These are phyloP conservation scores for Ormyrus pomaceus DNA, from an alignment of 2,888 invertebrate species.

Conservation along the genomic window DNA sequence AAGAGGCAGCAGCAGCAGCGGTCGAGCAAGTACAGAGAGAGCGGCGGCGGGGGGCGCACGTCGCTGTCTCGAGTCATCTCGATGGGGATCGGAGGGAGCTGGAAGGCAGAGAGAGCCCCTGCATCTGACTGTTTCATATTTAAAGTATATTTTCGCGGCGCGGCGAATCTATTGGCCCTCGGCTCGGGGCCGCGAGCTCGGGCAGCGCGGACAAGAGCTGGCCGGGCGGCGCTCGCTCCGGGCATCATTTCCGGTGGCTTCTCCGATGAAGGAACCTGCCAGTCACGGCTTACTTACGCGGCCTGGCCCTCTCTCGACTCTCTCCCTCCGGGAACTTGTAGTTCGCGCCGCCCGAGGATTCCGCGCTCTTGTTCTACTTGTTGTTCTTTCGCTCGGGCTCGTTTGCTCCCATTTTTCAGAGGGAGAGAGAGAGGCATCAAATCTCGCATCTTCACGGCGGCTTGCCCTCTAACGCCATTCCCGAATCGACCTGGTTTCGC, in stretches of 20 bases:
- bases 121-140: conserved; percentile 75
- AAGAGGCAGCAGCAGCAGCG: background rate
- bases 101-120: conserved; percentile 53
- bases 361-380: background rate
- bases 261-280: conserved; percentile 74
- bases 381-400: conserved; percentile 5
- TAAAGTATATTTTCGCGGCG: conserved; percentile 70
- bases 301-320: background rate
- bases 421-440: conserved; percentile 1
- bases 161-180: conserved; percentile 67
- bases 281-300: conserved; percentile 63
- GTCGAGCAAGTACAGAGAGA: background rate
- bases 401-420: background rate
- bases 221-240: conserved; percentile 43
- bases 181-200: background rate
- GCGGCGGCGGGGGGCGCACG: conserved; percentile 31
- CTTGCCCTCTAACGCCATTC: background rate
- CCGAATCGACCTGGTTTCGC: conserved; percentile 14
- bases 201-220: conserved; percentile 37
- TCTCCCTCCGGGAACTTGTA: background rate
- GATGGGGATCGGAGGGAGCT: conserved; percentile 62
- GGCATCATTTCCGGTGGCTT: conserved; percentile 75
- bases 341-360: background rate
- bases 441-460: conserved; percentile 22
- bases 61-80: conserved; percentile 68